A percentile compares a stretch with the other conserved stretches of the same genome.
phyloP scores from a whole-genome alignment of 2,113 vertebrate species.

The Calyptomena viridis region DNA sequence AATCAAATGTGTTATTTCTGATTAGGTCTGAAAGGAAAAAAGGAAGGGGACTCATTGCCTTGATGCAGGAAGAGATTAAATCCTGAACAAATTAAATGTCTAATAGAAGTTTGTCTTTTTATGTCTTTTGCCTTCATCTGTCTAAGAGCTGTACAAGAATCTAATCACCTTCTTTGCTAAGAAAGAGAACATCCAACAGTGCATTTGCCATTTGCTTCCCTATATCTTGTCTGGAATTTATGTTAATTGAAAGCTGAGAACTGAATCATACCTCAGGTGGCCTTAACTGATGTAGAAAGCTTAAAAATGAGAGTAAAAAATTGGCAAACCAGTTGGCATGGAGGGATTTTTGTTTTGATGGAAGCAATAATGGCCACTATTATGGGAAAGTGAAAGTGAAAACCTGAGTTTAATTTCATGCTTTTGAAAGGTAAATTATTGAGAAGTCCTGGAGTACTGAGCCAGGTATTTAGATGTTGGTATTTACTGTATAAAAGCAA shows the following conservation, averaged over 20 bases:
- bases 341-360: neutral
- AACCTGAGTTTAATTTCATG: neutral
- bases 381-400: neutral
- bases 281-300: neutral
- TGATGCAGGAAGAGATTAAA: neutral
- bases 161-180: neutral
- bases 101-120: fast-evolving
- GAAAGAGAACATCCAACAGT: neutral
- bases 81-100: neutral
- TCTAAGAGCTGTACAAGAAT: neutral
- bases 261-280: neutral
- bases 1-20: neutral
- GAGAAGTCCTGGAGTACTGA: neutral
- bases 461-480: neutral
- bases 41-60: neutral
- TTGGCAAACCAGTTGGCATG: neutral
- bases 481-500: neutral
- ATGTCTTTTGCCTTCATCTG: neutral
- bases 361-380: neutral
- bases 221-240: neutral
- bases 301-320: neutral
- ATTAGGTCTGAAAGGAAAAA: neutral
- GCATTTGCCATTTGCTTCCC: neutral
- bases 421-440: neutral
- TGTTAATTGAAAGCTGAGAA: neutral